Conservation (phyloP, 1,140 invertebrate species). For the Zaprionus gabonicus region DNA sequence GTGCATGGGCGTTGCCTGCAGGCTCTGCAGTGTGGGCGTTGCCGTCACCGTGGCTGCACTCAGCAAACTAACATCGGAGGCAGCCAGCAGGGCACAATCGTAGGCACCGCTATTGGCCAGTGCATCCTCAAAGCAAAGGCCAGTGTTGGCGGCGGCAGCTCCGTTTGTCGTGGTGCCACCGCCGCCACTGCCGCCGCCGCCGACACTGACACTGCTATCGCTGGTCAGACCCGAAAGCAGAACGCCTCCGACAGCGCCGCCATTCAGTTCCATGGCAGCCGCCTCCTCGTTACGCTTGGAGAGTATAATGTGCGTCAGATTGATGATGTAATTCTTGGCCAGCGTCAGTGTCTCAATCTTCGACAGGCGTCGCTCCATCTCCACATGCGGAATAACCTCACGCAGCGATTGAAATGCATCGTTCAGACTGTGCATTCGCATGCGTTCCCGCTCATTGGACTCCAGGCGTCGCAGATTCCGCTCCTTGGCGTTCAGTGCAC, state of each 20-base stretch:
- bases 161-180: slow-evolving; percentile 15
- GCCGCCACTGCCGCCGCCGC: not conserved
- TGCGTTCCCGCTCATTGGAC: slow-evolving; percentile 94
- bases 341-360: slow-evolving; percentile 95
- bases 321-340: slow-evolving; percentile 96
- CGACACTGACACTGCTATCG: slow-evolving; percentile 15
- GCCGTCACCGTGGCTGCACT: slow-evolving; percentile 50
- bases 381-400: slow-evolving; percentile 94
- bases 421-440: slow-evolving; percentile 95
- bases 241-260: slow-evolving; percentile 65
- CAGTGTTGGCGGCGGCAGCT: slow-evolving; percentile 22
- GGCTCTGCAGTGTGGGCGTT: slow-evolving; percentile 52
- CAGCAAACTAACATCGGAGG: slow-evolving; percentile 59
- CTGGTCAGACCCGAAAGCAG: slow-evolving; percentile 56
- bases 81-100: slow-evolving; percentile 72
- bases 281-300: slow-evolving; percentile 84
- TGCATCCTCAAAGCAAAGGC: slow-evolving; percentile 65
- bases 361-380: slow-evolving; percentile 92
- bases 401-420: slow-evolving; percentile 93
- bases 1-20: slow-evolving; percentile 64
- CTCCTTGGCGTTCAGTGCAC: slow-evolving; percentile 90
- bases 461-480: slow-evolving; percentile 92
- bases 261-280: slow-evolving; percentile 76
- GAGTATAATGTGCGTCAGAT: slow-evolving; percentile 93
- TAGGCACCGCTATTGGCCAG: slow-evolving; percentile 55